Evolutionary conservation across 2,113 vertebrate species (phyloP).

Genomic region (Heterotis niloticus): DNA sequence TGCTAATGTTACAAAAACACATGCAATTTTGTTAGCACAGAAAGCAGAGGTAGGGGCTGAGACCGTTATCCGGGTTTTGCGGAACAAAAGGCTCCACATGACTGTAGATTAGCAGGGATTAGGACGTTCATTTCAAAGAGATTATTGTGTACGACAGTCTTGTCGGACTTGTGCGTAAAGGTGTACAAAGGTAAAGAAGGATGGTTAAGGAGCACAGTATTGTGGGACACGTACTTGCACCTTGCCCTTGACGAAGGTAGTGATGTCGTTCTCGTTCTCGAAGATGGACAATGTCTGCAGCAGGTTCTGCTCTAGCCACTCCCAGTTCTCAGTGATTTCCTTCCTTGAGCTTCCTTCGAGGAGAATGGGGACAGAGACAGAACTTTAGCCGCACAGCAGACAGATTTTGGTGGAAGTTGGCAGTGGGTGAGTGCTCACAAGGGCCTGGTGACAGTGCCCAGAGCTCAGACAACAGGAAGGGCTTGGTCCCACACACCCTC

Average conservation of each 20-base stretch:
- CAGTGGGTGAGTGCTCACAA: too few species aligned
- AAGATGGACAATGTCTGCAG: constrained; percentile 97
- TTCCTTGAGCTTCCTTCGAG: constrained; percentile 82
- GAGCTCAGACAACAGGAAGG: too few species aligned
- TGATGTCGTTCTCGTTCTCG: constrained; percentile 97
- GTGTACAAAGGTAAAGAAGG: too few species aligned
- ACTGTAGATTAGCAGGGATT: too few species aligned
- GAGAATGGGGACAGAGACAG: constrained; percentile 13
- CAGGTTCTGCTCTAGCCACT: constrained; percentile 96
- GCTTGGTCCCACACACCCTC: too few species aligned
- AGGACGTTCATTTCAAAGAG: too few species aligned
- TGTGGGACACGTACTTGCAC: constrained; percentile 76
- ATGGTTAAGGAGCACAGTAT: too few species aligned
- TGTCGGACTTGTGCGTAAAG: too few species aligned
- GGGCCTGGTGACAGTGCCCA: too few species aligned
- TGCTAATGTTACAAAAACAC: too few species aligned
- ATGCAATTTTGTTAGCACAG: too few species aligned
- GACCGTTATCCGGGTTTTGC: not conserved
- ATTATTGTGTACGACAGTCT: too few species aligned
- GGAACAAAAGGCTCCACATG: not conserved
- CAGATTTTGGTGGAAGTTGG: not conserved
- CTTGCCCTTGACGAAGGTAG: constrained; percentile 96
- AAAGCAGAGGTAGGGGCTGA: not conserved
- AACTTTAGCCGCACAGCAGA: not conserved
- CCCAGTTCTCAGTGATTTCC: constrained; percentile 97